These are phyloP conservation scores for Hypotaenidia philippensis DNA, from an alignment of 2,797 vertebrate genomes.

Conservation along the genomic window DNA sequence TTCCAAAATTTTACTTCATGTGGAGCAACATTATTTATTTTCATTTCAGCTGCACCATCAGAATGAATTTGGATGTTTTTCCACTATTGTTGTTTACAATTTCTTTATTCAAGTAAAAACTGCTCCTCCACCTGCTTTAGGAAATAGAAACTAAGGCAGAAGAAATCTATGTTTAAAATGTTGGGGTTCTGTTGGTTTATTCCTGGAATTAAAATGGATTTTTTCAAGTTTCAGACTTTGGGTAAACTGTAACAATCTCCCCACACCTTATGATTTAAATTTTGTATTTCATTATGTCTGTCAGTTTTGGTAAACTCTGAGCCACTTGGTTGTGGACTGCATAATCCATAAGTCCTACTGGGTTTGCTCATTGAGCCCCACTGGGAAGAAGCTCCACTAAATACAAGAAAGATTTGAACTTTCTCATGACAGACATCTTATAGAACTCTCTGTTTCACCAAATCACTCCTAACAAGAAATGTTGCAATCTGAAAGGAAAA, in stretches of 20 bases:
- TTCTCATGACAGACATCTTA: neutral
- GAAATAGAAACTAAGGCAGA: neutral
- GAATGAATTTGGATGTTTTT: neutral
- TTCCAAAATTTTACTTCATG: neutral
- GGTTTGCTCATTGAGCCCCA: neutral
- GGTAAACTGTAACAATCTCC: neutral
- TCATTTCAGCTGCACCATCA: neutral
- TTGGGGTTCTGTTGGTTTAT: neutral
- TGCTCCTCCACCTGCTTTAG: neutral
- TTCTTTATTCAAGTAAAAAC: neutral
- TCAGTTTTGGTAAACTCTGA: neutral
- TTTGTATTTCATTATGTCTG: neutral
- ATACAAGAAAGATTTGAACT: neutral
- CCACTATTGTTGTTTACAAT: neutral
- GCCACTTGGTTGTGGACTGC: rapidly evolving
- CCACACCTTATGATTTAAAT: neutral
- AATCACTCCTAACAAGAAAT: neutral
- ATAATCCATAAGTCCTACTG: neutral
- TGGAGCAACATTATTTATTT: neutral
- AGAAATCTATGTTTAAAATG: neutral
- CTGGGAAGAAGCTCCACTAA: neutral
- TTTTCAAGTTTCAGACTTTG: neutral
- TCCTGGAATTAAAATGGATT: neutral
- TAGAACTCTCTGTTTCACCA: neutral
- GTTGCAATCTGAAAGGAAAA: neutral